A percentile compares a stretch with the other conserved stretches of the same genome.
Conservation (phyloP, 1,140 invertebrate genomes). For the Eumaeus atala region DNA sequence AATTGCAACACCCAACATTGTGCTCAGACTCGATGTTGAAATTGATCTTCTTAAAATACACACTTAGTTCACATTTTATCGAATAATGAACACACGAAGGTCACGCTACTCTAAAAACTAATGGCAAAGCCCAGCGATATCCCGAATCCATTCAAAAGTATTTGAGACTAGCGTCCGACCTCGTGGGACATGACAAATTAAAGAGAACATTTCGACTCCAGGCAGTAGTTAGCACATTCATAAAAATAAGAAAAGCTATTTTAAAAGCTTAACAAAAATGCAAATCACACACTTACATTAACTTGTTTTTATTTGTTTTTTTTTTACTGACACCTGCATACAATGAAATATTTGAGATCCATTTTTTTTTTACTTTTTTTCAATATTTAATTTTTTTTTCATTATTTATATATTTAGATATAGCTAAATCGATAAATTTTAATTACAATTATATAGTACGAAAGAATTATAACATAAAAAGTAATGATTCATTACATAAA, state of each 20-base stretch:
- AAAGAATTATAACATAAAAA: constrained; percentile 6
- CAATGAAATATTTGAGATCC: constrained; percentile 23
- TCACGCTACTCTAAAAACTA: background rate
- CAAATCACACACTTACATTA: constrained; percentile 10
- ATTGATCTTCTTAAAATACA: background rate
- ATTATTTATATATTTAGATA: constrained; percentile 20
- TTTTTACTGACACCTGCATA: constrained; percentile 2
- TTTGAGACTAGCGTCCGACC: background rate
- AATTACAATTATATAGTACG: constrained; percentile 5
- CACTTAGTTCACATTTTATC: background rate
- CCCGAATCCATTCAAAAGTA: background rate
- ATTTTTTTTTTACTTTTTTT: constrained; percentile 26
- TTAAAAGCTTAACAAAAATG: constrained; percentile 9
- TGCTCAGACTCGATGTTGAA: background rate
- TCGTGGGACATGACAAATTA: background rate
- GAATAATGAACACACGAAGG: constrained; percentile 3
- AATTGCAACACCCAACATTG: background rate
- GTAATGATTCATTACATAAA: constrained; percentile 5
- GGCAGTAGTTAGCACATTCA: constrained; percentile 8
- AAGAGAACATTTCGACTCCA: background rate
- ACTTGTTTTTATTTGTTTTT: constrained; percentile 3
- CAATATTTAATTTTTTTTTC: constrained; percentile 26
- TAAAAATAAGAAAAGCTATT: constrained; percentile 11
- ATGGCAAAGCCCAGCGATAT: background rate
- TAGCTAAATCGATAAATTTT: constrained; percentile 15